Conservation (phyloP, 2,797 vertebrate species). For the Acanthis flammea region DNA sequence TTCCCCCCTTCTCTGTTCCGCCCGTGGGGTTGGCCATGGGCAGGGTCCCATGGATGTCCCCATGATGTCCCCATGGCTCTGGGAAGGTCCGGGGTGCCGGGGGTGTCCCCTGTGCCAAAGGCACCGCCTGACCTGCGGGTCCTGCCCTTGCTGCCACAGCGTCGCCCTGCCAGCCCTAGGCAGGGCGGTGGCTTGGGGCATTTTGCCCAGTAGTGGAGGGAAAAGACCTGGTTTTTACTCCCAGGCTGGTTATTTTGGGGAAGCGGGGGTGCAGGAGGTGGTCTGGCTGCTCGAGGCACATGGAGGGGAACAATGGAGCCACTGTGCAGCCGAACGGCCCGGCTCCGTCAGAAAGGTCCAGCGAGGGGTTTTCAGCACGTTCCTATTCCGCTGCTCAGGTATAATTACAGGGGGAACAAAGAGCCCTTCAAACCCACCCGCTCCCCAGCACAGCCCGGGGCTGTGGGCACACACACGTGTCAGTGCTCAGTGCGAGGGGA, state of each 20-base stretch:
- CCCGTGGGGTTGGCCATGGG: background rate
- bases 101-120: background rate
- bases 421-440: slow-evolving; percentile 30
- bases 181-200: background rate
- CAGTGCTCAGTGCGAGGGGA: fast-evolving
- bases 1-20: fast-evolving
- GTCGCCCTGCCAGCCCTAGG: fast-evolving
- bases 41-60: background rate
- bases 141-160: background rate
- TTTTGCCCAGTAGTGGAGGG: background rate
- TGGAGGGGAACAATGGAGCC: slow-evolving; percentile 23
- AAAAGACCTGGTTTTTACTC: background rate
- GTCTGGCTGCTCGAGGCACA: background rate
- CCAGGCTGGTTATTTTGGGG: background rate
- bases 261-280: background rate
- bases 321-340: background rate
- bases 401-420: slow-evolving; percentile 64
- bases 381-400: slow-evolving; percentile 45
- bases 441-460: background rate
- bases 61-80: background rate
- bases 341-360: background rate
- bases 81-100: fast-evolving
- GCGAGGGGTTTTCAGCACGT: slow-evolving; percentile 54
- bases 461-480: background rate
- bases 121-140: fast-evolving